A percentile compares a stretch with the other conserved stretches of the same genome.
These are phyloP conservation scores for Cheilosia scutellata DNA, from an alignment of 2,888 invertebrate species.

Conservation along the genomic window DNA sequence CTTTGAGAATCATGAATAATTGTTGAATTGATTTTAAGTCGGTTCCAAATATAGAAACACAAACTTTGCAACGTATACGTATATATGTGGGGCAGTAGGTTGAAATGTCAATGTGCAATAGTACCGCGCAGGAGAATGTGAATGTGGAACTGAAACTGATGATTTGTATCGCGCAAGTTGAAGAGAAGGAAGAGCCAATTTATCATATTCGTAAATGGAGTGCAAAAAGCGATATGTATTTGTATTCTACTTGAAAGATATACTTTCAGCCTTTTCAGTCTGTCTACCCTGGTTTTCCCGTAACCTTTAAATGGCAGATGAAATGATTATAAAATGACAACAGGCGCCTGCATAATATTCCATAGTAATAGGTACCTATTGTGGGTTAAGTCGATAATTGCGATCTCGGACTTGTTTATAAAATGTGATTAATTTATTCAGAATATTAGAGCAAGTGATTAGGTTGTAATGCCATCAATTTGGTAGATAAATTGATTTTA, in stretches of 20 bases:
- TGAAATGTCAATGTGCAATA: constrained; percentile 58
- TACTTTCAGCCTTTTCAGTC: constrained; percentile 43
- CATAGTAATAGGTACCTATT: background rate
- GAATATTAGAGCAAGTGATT: too few relatives aligned
- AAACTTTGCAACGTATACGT: constrained; percentile 18
- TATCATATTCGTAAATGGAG: constrained; percentile 58
- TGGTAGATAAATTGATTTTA: too few relatives aligned
- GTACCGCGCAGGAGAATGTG: constrained; percentile 45
- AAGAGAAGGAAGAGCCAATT: constrained; percentile 56
- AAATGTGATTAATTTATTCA: too few relatives aligned
- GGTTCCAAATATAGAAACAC: constrained; percentile 32
- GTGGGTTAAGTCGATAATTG: constrained; percentile 8
- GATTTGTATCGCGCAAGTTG: constrained; percentile 50
- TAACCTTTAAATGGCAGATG: constrained; percentile 75
- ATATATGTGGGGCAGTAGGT: constrained; percentile 48
- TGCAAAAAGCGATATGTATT: constrained; percentile 58
- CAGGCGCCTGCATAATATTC: constrained; percentile 7
- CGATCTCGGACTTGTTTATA: background rate
- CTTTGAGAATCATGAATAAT: constrained; percentile 60
- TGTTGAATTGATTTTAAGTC: constrained; percentile 48
- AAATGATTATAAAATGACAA: constrained; percentile 65
- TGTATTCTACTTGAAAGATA: constrained; percentile 33
- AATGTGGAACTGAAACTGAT: constrained; percentile 50
- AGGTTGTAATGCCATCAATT: too few relatives aligned
- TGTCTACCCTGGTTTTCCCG: constrained; percentile 50